Evolutionary conservation across 1,140 invertebrate species (phyloP).

Genomic region (Micrasema minimum): DNA sequence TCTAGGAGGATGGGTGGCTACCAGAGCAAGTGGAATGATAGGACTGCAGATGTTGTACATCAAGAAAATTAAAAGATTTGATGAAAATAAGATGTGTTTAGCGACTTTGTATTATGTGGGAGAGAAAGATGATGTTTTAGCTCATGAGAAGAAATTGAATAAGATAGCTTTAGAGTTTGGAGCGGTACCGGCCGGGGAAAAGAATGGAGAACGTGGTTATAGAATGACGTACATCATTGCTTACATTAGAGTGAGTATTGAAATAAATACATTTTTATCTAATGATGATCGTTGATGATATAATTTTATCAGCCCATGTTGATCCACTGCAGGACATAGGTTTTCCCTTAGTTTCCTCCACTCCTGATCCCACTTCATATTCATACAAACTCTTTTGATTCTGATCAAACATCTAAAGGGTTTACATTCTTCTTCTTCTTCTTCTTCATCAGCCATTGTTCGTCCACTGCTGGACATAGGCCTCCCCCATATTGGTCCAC

Average conservation of each 20-base stretch:
- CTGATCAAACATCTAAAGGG: too few relatives aligned
- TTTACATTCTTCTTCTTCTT: too few relatives aligned
- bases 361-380: too few relatives aligned
- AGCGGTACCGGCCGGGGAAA: constrained; percentile 74
- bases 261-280: constrained; percentile 8
- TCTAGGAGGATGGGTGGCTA: constrained; percentile 98
- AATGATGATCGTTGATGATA: neutral
- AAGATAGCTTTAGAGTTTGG: constrained; percentile 67
- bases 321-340: too few relatives aligned
- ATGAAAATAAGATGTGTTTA: constrained; percentile 71
- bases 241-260: constrained; percentile 71
- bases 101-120: constrained; percentile 79
- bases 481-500: too few relatives aligned
- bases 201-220: constrained; percentile 78
- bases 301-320: neutral
- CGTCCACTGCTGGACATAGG: too few relatives aligned
- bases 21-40: constrained; percentile 98
- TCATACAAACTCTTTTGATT: too few relatives aligned
- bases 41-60: constrained; percentile 75
- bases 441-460: too few relatives aligned
- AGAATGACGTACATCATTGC: constrained; percentile 82
- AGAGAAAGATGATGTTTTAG: constrained; percentile 67
- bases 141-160: constrained; percentile 72
- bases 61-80: constrained; percentile 75
- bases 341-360: too few relatives aligned